Conservation (phyloP, 2,888 invertebrate genomes). For the Operophtera brumata region DNA sequence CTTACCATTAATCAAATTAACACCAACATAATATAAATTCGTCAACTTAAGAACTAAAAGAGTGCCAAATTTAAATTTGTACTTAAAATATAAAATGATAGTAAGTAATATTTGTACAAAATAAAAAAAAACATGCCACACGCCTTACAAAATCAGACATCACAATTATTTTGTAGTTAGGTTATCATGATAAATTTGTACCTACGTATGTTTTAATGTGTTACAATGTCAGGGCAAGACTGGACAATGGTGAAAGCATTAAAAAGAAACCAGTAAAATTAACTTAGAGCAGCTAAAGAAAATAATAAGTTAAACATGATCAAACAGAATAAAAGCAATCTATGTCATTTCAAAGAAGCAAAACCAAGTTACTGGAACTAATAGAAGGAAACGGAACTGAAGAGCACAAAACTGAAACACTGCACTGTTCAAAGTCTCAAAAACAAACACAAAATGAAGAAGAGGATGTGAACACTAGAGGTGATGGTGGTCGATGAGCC, state of each 20-base stretch:
- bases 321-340: constrained; percentile 41
- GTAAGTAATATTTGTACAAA: constrained; percentile 33
- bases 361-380: constrained; percentile 41
- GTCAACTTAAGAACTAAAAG: constrained; percentile 39
- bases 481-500: constrained; percentile 56
- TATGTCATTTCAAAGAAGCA: constrained; percentile 47
- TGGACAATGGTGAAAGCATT: constrained; percentile 39
- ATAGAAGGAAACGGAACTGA: constrained; percentile 38
- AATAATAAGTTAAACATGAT: constrained; percentile 42
- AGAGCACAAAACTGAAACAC: constrained; percentile 48
- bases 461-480: constrained; percentile 56
- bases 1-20: constrained; percentile 72
- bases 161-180: constrained; percentile 31
- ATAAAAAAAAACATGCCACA: constrained; percentile 36
- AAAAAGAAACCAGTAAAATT: constrained; percentile 32
- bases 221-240: constrained; percentile 47
- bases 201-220: constrained; percentile 37
- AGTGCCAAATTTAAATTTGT: constrained; percentile 33
- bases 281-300: constrained; percentile 32
- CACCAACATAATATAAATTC: constrained; percentile 69
- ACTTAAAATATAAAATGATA: constrained; percentile 28
- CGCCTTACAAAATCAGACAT: constrained; percentile 31
- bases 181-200: constrained; percentile 31
- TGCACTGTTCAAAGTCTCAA: constrained; percentile 52
- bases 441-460: constrained; percentile 60